Evolutionary conservation across 2,113 vertebrate genomes (phyloP).

Genomic region (Mastomys natalensis): DNA sequence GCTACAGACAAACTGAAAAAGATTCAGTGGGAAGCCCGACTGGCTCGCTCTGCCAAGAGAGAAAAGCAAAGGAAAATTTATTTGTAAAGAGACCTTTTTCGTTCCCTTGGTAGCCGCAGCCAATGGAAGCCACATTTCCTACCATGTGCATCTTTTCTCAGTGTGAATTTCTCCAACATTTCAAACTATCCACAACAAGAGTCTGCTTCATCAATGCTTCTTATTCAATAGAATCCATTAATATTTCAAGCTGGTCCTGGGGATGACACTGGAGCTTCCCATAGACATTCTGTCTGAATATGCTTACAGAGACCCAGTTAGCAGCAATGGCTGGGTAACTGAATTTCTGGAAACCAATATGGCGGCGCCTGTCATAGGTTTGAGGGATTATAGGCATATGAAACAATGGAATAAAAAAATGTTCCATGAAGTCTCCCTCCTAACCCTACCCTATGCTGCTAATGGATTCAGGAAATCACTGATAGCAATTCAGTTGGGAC

Average conservation of each 20-base stretch:
- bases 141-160: conserved; percentile 15
- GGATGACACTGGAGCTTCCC: not conserved
- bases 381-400: not conserved
- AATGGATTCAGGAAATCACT: not conserved
- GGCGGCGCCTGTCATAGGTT: not conserved
- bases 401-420: conserved; percentile 15
- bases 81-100: conserved; percentile 55
- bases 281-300: not conserved
- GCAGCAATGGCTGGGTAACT: not conserved
- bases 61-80: conserved; percentile 57
- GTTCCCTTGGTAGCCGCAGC: conserved; percentile 8
- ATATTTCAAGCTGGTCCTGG: conserved; percentile 22
- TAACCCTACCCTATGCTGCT: not conserved
- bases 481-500: not conserved
- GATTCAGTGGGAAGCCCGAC: conserved; percentile 50
- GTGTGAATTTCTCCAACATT: conserved; percentile 33
- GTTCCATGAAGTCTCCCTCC: not conserved
- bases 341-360: not conserved
- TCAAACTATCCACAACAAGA: conserved; percentile 49
- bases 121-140: not conserved
- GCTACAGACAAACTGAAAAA: conserved; percentile 69
- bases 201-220: conserved; percentile 2
- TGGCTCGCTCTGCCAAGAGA: conserved; percentile 58
- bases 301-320: not conserved
- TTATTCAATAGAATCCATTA: not conserved